These are phyloP conservation scores for Anneissia japonica DNA, from an alignment of 35 echinoderm and acorn worm genomes.

Conservation along the genomic window DNA sequence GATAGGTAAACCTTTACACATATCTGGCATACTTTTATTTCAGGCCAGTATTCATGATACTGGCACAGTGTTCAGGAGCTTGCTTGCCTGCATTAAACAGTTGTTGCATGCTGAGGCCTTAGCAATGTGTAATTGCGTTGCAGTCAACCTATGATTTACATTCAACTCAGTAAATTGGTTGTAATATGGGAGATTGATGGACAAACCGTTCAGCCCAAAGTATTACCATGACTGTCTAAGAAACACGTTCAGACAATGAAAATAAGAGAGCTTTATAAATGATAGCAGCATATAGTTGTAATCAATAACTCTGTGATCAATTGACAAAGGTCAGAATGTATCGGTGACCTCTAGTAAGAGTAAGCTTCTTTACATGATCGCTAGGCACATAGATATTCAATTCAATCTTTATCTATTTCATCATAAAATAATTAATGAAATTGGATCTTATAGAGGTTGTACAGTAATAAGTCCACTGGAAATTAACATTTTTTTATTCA, in stretches of 20 bases:
- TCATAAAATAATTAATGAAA: too few species aligned
- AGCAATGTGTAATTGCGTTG: not conserved
- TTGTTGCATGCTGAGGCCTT: too few species aligned
- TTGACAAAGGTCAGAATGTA: not conserved
- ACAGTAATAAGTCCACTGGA: too few species aligned
- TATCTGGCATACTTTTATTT: not conserved
- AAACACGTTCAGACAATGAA: not conserved
- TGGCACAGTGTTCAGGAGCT: not conserved
- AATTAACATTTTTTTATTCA: too few species aligned
- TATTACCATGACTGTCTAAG: not conserved
- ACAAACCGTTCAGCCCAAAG: not conserved
- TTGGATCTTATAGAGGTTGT: too few species aligned
- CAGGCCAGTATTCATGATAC: not conserved
- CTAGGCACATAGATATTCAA: too few species aligned
- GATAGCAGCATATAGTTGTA: not conserved
- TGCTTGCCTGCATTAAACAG: not conserved
- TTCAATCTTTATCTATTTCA: too few species aligned
- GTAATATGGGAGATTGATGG: not conserved
- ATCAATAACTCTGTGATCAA: not conserved
- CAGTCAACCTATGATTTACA: not conserved
- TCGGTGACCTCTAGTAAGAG: too few species aligned
- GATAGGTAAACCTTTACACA: not conserved
- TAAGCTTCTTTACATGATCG: not conserved
- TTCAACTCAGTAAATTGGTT: not conserved
- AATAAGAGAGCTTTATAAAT: not conserved